phyloP scores from a whole-genome alignment of 2,113 vertebrate genomes.

The Diphyllodes magnificus region DNA sequence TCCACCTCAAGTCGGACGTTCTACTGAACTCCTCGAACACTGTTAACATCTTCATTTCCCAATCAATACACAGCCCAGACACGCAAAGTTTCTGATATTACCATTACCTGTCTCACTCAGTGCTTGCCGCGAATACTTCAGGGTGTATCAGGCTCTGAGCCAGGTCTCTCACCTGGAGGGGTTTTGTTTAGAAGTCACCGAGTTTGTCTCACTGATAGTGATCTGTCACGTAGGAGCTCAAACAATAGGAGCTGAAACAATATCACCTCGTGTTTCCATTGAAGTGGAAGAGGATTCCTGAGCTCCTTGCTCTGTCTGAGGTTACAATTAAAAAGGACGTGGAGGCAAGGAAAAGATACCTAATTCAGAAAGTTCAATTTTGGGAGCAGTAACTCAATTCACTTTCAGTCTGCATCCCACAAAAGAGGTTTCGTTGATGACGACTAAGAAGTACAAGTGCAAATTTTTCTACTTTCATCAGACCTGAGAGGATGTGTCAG shows the following conservation, averaged over 20 bases:
- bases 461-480: neutral
- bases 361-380: neutral
- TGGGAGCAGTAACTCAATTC: neutral
- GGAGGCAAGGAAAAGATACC: neutral
- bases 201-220: neutral
- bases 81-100: neutral
- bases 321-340: neutral
- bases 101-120: neutral
- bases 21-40: neutral
- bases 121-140: neutral
- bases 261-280: neutral
- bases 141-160: neutral
- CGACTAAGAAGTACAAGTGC: neutral
- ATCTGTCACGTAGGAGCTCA: neutral
- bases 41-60: neutral
- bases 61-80: neutral
- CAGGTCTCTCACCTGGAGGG: neutral
- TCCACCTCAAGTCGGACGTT: neutral
- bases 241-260: neutral
- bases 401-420: neutral
- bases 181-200: neutral
- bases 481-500: neutral
- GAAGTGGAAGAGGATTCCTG: neutral
- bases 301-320: neutral
- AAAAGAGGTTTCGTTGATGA: neutral